Evolutionary conservation across 2,797 vertebrate genomes (phyloP).

Genomic region (Alectoris magna): DNA sequence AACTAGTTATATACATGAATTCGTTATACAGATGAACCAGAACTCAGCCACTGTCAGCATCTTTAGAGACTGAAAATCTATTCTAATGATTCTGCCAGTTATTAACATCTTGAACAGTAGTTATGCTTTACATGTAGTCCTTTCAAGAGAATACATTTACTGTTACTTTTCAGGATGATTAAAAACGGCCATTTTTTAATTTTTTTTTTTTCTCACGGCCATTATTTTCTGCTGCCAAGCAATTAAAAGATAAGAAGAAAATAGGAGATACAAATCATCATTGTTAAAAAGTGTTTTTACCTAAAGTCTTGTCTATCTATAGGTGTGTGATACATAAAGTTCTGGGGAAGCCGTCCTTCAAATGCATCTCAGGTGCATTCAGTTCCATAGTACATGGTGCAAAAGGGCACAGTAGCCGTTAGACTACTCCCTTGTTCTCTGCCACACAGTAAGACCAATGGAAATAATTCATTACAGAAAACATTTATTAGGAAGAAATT

Average conservation of each 20-base stretch:
- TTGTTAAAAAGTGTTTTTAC: too few relatives aligned
- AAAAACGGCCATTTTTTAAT: not conserved
- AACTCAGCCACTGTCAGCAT: not conserved
- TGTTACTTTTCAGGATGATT: not conserved
- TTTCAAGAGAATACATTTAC: not conserved
- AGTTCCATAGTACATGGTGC: not conserved
- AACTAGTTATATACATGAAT: not conserved
- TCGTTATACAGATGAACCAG: not conserved
- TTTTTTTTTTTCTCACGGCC: not conserved
- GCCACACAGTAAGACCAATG: not conserved
- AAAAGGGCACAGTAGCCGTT: not conserved
- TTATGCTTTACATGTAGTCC: not conserved
- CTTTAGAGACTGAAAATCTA: not conserved
- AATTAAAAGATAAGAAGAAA: not conserved
- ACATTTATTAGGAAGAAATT: not conserved
- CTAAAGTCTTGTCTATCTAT: not conserved
- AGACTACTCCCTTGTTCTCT: not conserved
- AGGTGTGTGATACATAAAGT: not conserved
- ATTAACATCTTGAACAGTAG: not conserved
- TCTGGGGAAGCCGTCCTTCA: not conserved
- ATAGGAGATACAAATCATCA: not conserved
- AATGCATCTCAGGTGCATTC: not conserved
- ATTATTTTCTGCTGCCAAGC: not conserved
- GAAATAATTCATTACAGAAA: not conserved
- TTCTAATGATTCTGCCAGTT: not conserved